Base-by-base conservation (phyloP, 2,888 invertebrate species). In the Parelbella ahira region DNA sequence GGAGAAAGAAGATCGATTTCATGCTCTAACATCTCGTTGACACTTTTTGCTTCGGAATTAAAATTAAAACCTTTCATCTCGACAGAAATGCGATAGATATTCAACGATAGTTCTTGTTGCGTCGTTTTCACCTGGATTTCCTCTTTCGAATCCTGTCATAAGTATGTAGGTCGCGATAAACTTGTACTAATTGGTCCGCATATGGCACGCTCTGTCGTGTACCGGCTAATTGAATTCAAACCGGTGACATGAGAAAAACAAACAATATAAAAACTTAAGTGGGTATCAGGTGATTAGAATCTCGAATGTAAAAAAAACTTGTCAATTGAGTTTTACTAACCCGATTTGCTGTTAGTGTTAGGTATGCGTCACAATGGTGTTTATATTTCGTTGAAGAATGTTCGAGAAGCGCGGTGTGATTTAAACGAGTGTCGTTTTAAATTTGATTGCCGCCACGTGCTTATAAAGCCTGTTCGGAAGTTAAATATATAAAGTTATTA, bases 61-160 rank as follows among this genome's bases (percentile, higher is more conserved):
- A 32, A 30, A 24, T 38, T 11, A 18, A 32, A 39, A 39, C 11
- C 36, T 25, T 32, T 39, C 30, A 24, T 30, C 13, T 20, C 25
- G 15, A 21, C 11, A 32, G 7, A 24, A 8, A 12, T 12, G 13
- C 9, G 34, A 34, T 10, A 34, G 34, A 10, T n/a, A 9, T 33
- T n/a, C 8, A 7, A 4, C 7, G 6, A n/a, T 21, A n/a, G 4
- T 37, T 37, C 29, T 38, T 39, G 25, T n/a, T 25, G 9, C 13
- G 6, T 7, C 38, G 9, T 15, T 25, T 39, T 39, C 32, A 39
- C 39, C 30, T 39, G 32, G 8, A 39, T 39, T 32, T 32, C 39
- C 25, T 30, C 5, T 32, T 20, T 19, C 30, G 18, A 21, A 37
- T 29, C 37, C 23, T 24, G 25, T 7, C 9, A 9, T 23, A 11